Percentiles rank a stretch among this genome's conserved stretches.
Conservation (phyloP, 64 coral and sea anemone genomes). For the Actinia tenebrosa region DNA sequence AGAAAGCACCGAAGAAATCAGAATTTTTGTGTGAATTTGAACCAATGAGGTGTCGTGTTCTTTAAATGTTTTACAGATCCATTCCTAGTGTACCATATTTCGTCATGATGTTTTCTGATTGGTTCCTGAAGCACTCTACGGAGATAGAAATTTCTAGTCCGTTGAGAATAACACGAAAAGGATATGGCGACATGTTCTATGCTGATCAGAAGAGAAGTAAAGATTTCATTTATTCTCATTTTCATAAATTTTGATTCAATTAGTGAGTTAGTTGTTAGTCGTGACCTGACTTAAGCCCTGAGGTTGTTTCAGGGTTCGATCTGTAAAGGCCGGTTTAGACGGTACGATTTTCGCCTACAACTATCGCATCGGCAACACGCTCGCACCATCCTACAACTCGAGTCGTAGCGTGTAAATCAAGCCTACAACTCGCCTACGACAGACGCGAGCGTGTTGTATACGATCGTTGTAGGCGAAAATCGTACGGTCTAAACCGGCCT, state of each 20-base stretch:
- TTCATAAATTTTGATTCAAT: not conserved
- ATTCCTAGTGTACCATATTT: not conserved
- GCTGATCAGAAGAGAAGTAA: conserved; percentile 20
- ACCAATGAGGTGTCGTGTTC: too few species aligned
- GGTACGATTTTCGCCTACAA: too few species aligned
- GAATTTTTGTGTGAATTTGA: too few species aligned
- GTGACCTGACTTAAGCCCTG: not conserved
- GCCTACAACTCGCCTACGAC: not conserved
- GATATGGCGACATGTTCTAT: conserved; percentile 25
- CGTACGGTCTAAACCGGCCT: not conserved
- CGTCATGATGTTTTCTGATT: conserved; percentile 19
- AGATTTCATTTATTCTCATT: not conserved
- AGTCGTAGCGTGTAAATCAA: not conserved
- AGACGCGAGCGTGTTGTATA: too few species aligned
- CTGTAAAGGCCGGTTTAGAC: too few species aligned
- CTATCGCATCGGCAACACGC: too few species aligned
- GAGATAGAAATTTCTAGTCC: conserved; percentile 26
- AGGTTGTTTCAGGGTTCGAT: not conserved
- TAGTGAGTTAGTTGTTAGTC: not conserved
- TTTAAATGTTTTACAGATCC: conserved; percentile 15
- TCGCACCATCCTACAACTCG: too few species aligned
- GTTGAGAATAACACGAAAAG: not conserved
- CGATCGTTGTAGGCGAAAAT: too few species aligned
- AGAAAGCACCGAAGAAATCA: not conserved
- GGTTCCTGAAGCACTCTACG: conserved; percentile 20